Evolutionary conservation across 2,888 invertebrate genomes (phyloP).

Genomic region (Temnothorax ravouxi): DNA sequence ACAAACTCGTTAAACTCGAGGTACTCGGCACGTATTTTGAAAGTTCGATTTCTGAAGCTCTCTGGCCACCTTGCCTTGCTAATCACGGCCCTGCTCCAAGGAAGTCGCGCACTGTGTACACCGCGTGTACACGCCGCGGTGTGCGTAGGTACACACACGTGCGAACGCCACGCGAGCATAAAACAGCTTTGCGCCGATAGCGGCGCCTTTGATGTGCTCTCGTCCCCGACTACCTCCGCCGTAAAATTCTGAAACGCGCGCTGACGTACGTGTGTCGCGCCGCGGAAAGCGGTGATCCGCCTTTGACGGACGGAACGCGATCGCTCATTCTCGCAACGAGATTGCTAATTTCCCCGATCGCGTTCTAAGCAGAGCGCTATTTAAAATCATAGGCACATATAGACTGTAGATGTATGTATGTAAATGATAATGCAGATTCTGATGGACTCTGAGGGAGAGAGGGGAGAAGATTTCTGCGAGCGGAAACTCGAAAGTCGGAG

Average conservation of each 20-base stretch:
- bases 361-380: constrained; percentile 26
- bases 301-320: constrained; percentile 40
- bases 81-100: constrained; percentile 41
- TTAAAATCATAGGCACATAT: neutral
- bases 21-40: neutral
- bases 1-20: neutral
- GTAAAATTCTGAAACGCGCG: constrained; percentile 75
- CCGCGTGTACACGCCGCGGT: constrained; percentile 36
- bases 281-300: constrained; percentile 36
- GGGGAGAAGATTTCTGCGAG: neutral
- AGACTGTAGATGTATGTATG: neutral
- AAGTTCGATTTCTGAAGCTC: neutral
- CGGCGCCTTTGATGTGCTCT: constrained; percentile 83
- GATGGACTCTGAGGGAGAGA: neutral
- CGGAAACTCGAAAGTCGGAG: neutral
- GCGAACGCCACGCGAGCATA: constrained; percentile 67
- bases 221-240: constrained; percentile 74
- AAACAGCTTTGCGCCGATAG: constrained; percentile 82
- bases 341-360: constrained; percentile 50
- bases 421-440: constrained; percentile 26
- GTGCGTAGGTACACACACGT: constrained; percentile 58
- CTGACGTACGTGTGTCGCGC: constrained; percentile 66
- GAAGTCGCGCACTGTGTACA: constrained; percentile 42
- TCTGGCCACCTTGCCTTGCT: neutral
- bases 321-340: constrained; percentile 28